phyloP scores from a whole-genome alignment of 2,888 invertebrate species.

The Dysmachus trigonus region DNA sequence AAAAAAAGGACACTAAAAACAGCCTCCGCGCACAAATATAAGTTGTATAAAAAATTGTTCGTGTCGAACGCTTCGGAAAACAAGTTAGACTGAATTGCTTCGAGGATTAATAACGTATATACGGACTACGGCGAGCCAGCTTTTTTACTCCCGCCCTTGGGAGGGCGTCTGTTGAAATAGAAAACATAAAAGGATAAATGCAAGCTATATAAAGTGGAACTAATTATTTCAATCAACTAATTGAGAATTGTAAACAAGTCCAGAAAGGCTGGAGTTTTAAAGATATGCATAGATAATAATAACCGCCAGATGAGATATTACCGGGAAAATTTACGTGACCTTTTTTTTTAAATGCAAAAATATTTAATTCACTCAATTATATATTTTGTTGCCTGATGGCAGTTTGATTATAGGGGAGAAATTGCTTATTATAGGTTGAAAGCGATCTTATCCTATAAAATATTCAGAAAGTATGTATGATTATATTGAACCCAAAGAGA shows the following conservation, averaged over 20 bases:
- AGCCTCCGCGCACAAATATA: not conserved
- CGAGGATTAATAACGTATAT: not conserved
- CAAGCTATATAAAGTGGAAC: not conserved
- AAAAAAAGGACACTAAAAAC: not conserved
- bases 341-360: not conserved
- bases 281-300: not conserved
- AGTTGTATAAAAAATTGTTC: not conserved
- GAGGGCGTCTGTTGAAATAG: not conserved
- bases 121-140: not conserved
- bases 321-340: not conserved
- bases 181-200: not conserved
- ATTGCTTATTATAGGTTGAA: not conserved
- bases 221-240: conserved; percentile 31
- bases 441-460: not conserved
- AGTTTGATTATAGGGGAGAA: not conserved
- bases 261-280: not conserved
- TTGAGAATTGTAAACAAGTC: not conserved
- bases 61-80: not conserved
- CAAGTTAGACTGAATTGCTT: not conserved
- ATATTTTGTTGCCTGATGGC: not conserved
- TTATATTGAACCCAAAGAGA: not conserved
- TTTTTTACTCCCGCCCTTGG: not conserved
- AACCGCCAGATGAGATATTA: not conserved
- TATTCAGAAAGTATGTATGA: not conserved
- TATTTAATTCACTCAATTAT: not conserved